Conservation (phyloP, 2,888 invertebrate species). For the Chelonus formosanus region DNA sequence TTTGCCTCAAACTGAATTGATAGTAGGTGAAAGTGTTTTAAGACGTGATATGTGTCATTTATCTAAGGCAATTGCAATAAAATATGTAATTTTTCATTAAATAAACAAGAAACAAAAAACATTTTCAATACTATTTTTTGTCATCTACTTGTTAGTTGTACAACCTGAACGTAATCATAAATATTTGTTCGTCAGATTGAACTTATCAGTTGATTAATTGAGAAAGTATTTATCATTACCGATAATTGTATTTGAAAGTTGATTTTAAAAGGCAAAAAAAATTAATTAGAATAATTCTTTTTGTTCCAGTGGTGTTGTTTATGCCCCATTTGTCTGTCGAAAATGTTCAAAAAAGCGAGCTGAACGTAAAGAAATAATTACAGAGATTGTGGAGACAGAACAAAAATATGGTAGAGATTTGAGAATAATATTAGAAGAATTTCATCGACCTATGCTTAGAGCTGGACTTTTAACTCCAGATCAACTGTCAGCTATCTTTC, state of each 20-base stretch:
- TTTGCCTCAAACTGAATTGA: slow-evolving; percentile 39
- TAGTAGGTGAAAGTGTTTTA: slow-evolving; percentile 42
- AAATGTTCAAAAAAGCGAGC: slow-evolving; percentile 88
- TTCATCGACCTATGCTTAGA: slow-evolving; percentile 91
- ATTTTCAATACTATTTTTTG: not conserved
- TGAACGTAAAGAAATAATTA: slow-evolving; percentile 92
- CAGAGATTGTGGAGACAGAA: slow-evolving; percentile 95
- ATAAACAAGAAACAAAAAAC: too few relatives aligned
- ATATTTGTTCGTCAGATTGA: not conserved
- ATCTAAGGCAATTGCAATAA: slow-evolving; percentile 12
- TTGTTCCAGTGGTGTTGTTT: slow-evolving; percentile 70
- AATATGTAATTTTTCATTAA: not conserved
- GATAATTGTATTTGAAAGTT: too few relatives aligned
- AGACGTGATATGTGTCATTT: slow-evolving; percentile 8
- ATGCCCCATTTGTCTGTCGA: slow-evolving; percentile 83
- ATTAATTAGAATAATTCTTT: slow-evolving; percentile 1
- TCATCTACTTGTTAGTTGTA: not conserved
- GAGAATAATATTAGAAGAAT: slow-evolving; percentile 91
- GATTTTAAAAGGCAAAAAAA: not conserved
- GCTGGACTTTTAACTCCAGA: slow-evolving; percentile 91
- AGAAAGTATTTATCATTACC: too few relatives aligned
- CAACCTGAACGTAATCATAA: not conserved
- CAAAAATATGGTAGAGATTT: slow-evolving; percentile 94
- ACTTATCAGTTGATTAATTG: too few relatives aligned
- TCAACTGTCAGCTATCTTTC: slow-evolving; percentile 90